Evolutionary conservation across 2,113 vertebrate species (phyloP).

Genomic region (Pardalotus punctatus): DNA sequence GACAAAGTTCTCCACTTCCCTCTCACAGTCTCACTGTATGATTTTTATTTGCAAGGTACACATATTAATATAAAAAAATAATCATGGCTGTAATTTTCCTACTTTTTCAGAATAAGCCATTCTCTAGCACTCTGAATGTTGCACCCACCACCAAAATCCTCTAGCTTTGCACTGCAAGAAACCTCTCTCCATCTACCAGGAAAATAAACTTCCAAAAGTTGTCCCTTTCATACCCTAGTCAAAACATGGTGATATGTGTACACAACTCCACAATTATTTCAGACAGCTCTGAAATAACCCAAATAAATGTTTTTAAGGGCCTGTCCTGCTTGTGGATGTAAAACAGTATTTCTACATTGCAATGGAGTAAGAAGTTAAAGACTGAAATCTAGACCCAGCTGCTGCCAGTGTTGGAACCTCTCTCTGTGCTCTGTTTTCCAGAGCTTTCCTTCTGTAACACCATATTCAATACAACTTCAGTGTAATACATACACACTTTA

Average conservation of each 20-base stretch:
- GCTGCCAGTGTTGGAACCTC: not conserved
- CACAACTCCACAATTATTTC: not conserved
- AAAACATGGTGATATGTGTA: not conserved
- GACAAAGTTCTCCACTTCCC: slow-evolving; percentile 19
- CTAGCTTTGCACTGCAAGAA: not conserved
- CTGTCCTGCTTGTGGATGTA: not conserved
- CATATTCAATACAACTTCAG: not conserved
- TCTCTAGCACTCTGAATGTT: not conserved
- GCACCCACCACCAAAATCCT: not conserved
- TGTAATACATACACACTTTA: not conserved
- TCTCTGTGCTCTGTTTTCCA: not conserved
- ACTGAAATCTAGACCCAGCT: not conserved
- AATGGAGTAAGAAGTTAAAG: not conserved
- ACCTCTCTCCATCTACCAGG: not conserved
- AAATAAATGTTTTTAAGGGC: not conserved
- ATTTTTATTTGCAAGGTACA: slow-evolving; percentile 1
- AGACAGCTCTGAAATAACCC: not conserved
- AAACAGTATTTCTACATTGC: not conserved
- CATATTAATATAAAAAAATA: not conserved
- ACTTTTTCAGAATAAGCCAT: not conserved
- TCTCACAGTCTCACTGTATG: not conserved
- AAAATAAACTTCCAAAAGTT: not conserved
- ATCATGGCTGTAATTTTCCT: not conserved
- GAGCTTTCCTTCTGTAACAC: not conserved
- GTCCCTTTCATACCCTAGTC: accelerated